phyloP scores from a whole-genome alignment of 2,113 vertebrate genomes.

The Trematocara stigmaticum region DNA sequence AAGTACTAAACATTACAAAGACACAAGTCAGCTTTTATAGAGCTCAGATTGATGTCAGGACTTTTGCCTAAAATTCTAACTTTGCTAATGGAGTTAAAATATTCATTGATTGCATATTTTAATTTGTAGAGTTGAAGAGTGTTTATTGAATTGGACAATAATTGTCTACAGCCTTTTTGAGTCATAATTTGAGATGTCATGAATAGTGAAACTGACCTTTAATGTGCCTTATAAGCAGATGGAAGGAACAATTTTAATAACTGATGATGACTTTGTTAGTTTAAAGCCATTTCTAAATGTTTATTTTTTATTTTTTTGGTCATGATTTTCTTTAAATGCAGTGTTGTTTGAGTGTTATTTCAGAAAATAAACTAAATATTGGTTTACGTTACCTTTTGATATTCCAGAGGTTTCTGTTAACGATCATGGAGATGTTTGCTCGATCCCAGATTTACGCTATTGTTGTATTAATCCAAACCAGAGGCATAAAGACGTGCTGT shows the following conservation, averaged over 20 bases:
- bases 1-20: not conserved
- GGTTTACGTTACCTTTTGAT: not conserved
- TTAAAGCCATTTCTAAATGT: not conserved
- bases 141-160: not conserved
- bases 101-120: not conserved
- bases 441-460: not conserved
- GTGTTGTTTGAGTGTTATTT: not conserved
- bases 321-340: not conserved
- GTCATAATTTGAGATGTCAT: not conserved
- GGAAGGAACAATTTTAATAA: not conserved
- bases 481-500: not conserved
- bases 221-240: conserved; percentile 39
- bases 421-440: not conserved
- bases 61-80: not conserved
- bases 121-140: not conserved
- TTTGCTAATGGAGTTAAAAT: not conserved
- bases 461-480: not conserved
- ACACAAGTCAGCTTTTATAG: not conserved
- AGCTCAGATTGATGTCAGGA: not conserved
- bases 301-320: not conserved
- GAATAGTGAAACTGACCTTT: not conserved
- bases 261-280: not conserved
- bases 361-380: not conserved
- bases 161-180: not conserved
- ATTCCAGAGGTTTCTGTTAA: not conserved